Base-by-base conservation (phyloP, 2,797 vertebrate species). In the Choloepus didactylus region DNA sequence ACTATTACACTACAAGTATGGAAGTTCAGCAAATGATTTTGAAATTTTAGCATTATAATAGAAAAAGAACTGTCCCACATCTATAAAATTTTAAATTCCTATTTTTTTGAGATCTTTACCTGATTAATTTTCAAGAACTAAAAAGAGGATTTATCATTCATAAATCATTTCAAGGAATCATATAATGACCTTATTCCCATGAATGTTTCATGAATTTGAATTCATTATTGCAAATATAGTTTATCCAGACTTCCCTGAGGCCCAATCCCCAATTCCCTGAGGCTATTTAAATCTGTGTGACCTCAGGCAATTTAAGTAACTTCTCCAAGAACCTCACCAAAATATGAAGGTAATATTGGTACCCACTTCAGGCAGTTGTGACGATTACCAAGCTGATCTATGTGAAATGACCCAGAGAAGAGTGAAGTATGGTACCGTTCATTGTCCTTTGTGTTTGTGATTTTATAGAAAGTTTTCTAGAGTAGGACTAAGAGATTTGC, bases 281-380 rank as follows among this genome's bases (percentile, higher is more conserved):
- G 79, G 60, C 72, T 96, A 35, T 87, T 87, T 96, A 69, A 90
- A 89, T 44, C 59, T 67, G 5, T 25, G 41, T 91, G 87, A 87
- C 60, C 79, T 95, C 88, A 56, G 23, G 72, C 27, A 93, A 70
- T 8, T 76, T 91, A 89, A 1, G 5, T 83, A 92, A 95, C 46
- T 88, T 92, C 79, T 89, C n/a, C 86, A 85, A 95, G 93, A 89
- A 41, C 16, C 23, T 83, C 25, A 83, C 14, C 41, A n/a, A 89
- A 66, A 89, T n/a, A 29, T 83, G 15, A 96, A 59, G 35, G 79
- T 86, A 95, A 83, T 62, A 89, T 35, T 81, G 46, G 31, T 56
- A 76, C 27, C 15, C 64, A 85, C 41, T 84, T 81, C 9, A 87
- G n/a, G 49, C 8, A 35, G n/a, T 79, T 90, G 70, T 82, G 44